Conservation (phyloP, 2,888 invertebrate species). For the Pediacus dermestoides region DNA sequence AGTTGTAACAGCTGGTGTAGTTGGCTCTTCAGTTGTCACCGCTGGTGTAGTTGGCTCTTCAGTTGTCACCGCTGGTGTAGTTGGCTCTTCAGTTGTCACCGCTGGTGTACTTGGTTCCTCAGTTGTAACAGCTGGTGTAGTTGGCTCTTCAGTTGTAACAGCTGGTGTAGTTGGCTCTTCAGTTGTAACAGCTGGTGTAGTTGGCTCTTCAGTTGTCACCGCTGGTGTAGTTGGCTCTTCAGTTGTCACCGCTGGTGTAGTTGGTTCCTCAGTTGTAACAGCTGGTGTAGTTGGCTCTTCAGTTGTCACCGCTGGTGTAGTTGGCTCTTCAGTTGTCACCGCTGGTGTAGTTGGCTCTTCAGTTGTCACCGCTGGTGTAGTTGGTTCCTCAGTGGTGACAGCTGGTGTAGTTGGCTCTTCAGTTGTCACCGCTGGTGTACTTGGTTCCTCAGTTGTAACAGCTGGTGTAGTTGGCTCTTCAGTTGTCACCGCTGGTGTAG, state of each 20-base stretch:
- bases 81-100: conserved; percentile 16
- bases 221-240: not conserved
- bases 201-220: conserved; percentile 37
- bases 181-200: conserved; percentile 30
- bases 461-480: conserved; percentile 11
- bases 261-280: conserved; percentile 1
- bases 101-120: not conserved
- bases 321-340: conserved; percentile 26
- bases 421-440: conserved; percentile 4
- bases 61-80: conserved; percentile 1
- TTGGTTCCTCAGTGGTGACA: conserved; percentile 16
- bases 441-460: conserved; percentile 6
- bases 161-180: conserved; percentile 11
- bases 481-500: conserved; percentile 30
- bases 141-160: conserved; percentile 6
- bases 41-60: conserved; percentile 43
- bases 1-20: conserved; percentile 2
- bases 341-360: conserved; percentile 43
- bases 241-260: conserved; percentile 16
- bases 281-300: conserved; percentile 7
- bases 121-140: conserved; percentile 7
- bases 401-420: not conserved
- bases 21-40: conserved; percentile 26
- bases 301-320: conserved; percentile 1
- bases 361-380: conserved; percentile 1